Conservation (phyloP, 2,113 vertebrate genomes). For the Rhynchopsitta pachyrhyncha region DNA sequence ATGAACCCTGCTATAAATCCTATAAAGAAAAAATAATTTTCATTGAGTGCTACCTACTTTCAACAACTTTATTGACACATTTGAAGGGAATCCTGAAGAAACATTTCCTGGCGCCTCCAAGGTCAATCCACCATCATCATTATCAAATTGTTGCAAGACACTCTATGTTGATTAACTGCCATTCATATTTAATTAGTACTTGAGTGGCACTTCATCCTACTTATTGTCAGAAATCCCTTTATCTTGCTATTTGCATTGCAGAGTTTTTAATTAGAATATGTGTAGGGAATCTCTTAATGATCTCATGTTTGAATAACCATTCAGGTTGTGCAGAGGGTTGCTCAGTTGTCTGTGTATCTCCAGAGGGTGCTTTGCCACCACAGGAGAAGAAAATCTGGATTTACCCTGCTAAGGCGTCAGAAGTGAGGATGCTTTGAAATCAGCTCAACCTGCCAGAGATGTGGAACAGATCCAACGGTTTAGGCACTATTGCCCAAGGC, state of each 20-base stretch:
- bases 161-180: conserved; percentile 67
- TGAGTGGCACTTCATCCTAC: conserved; percentile 63
- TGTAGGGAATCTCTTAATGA: conserved; percentile 64
- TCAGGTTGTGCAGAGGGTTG: not conserved
- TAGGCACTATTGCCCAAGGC: not conserved
- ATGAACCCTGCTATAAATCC: not conserved
- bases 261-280: conserved; percentile 70
- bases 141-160: conserved; percentile 38
- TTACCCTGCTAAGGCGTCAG: not conserved
- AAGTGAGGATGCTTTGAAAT: not conserved
- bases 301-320: conserved; percentile 46
- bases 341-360: conserved; percentile 14
- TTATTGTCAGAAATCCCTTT: conserved; percentile 68
- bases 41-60: not conserved
- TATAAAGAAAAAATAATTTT: not conserved
- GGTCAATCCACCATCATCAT: conserved; percentile 35
- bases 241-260: conserved; percentile 62
- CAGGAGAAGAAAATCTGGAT: not conserved
- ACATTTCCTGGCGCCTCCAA: conserved; percentile 11
- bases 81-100: conserved; percentile 16
- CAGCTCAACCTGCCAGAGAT: not conserved
- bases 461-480: not conserved
- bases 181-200: conserved; percentile 69
- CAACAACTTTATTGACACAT: not conserved
- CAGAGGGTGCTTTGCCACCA: conserved; percentile 24